phyloP scores from a whole-genome alignment of 1,140 invertebrate species.

The Trinorchestia longiramus region DNA sequence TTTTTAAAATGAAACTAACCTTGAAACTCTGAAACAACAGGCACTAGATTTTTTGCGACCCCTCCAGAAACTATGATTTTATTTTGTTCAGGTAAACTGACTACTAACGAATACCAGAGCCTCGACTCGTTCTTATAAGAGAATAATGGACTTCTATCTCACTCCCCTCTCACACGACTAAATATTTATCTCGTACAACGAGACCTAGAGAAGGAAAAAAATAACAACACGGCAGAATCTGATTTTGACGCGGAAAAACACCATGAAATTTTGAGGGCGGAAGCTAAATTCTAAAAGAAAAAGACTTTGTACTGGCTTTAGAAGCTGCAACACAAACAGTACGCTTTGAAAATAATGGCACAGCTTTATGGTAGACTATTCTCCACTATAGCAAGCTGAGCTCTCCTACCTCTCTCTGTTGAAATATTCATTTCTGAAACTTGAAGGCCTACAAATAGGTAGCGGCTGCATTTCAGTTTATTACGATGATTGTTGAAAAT shows the following conservation, averaged over 20 bases:
- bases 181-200: neutral
- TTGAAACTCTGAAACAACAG: neutral
- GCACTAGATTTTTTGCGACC: neutral
- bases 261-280: neutral
- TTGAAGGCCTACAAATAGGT: neutral
- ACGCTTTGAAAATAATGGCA: neutral
- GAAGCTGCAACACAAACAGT: neutral
- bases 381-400: neutral
- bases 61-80: neutral
- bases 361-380: neutral
- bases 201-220: neutral
- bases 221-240: neutral
- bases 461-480: neutral
- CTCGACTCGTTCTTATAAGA: neutral
- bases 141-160: neutral
- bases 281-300: neutral
- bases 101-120: neutral
- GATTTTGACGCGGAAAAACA: neutral
- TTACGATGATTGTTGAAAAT: neutral
- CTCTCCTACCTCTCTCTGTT: neutral
- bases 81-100: neutral
- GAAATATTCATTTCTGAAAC: neutral
- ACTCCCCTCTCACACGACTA: neutral
- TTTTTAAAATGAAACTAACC: neutral
- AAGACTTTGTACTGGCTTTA: neutral